These are phyloP conservation scores for Ctenochaetus hawaiiensis DNA, from an alignment of 2,797 vertebrate genomes.

Conservation along the genomic window DNA sequence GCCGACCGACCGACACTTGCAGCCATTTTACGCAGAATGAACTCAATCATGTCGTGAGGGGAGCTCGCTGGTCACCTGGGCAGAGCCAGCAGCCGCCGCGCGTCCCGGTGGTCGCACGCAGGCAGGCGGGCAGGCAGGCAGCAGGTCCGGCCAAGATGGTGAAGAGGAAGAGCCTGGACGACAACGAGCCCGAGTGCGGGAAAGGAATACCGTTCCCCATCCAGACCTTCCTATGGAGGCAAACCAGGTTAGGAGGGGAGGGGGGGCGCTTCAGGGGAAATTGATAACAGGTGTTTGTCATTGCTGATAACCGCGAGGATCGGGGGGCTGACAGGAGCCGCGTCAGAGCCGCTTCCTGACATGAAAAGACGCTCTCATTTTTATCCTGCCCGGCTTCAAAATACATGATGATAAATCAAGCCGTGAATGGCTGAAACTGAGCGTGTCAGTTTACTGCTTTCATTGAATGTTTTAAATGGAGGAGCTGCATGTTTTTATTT, in stretches of 20 bases:
- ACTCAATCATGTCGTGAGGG: constrained; percentile 75
- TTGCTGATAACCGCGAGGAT: constrained; percentile 9
- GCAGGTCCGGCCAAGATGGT: constrained; percentile 86
- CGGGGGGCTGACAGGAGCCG: constrained; percentile 18
- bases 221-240: constrained; percentile 99
- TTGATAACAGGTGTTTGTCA: constrained; percentile 83
- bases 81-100: constrained; percentile 56
- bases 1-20: constrained; percentile 80
- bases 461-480: constrained; percentile 17
- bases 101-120: constrained; percentile 49
- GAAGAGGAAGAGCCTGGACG: constrained; percentile 98
- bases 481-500: neutral
- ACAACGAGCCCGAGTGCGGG: constrained; percentile 93
- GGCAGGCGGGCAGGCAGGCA: constrained; percentile 3
- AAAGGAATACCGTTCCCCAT: constrained; percentile 96
- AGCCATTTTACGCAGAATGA: constrained; percentile 88
- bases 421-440: neutral
- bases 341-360: constrained; percentile 10
- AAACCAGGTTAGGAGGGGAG: constrained; percentile 91
- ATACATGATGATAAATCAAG: neutral
- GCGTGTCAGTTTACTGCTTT: constrained; percentile 1
- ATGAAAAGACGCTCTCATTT: neutral
- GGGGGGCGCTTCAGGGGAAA: constrained; percentile 6
- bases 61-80: constrained; percentile 71
- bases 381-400: neutral